Base-by-base conservation (phyloP, 2,113 vertebrate genomes). In the Ctenodactylus gundi region DNA sequence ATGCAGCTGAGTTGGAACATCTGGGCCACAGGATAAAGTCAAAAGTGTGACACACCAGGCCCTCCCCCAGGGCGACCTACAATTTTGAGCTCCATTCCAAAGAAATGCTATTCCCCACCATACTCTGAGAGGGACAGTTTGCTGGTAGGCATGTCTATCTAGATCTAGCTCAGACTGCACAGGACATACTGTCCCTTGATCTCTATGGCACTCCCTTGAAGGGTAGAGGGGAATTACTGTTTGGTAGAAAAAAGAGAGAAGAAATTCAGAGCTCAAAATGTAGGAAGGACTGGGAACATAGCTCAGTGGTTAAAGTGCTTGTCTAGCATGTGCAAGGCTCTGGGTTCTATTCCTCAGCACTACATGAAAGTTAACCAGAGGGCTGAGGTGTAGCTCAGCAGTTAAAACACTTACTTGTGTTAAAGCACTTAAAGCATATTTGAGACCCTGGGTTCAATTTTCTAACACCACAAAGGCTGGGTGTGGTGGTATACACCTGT, bases 141-240 rank as follows among this genome's bases (percentile, higher is more conserved):
- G 27, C 39, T 39, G 27, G 21, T 1, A 10, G 2, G 36, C 15
- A 39, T 34, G 5, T 7, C 41, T 4, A 6, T 34, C 31, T 4
- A 0, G 6, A 25, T 0, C 14, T 17, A 34, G 34, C 21, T 25
- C 14, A 1, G 17, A 39, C 1, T 13, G 7, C 77, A 68, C 1
- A 27, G 55, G 72, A 77, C 14, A 18, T 3, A 2, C 17, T 2
- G 20, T 46, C 46, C 62, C 83, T 1, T 15, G 49, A 10, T 55
- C 36, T 3, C 1, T 17, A 7, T n/a, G 34, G 23, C 1, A 15
- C 3, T 31, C 27, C 29, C 21, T 44, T 3, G 7, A 8, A 6
- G 65, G 83, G 13, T n/a, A 41, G 29, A n/a, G 4, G 73, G 31
- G 51, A 70, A 53, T 25, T 20, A 4, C 7, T 29, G 9, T 31